phyloP scores from a whole-genome alignment of 2,797 vertebrate species.

The Hippocampus kuda region DNA sequence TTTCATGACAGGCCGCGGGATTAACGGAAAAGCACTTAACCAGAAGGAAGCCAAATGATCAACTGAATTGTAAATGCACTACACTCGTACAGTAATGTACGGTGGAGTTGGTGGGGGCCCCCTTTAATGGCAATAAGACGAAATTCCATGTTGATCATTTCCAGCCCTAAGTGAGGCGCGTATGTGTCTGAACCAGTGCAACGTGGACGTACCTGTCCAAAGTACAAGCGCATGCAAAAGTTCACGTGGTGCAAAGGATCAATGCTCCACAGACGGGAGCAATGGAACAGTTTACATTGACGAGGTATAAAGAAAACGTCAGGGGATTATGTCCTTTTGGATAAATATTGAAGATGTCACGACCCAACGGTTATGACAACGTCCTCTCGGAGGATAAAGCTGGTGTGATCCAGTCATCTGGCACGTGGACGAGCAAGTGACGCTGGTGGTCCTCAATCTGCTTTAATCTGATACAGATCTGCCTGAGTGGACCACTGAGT shows the following conservation, averaged over 20 bases:
- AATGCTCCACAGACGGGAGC: neutral
- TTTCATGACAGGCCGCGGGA: too few species aligned
- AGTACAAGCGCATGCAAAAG: neutral
- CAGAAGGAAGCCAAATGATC: too few species aligned
- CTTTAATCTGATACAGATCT: constrained; percentile 23
- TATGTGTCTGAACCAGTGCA: neutral
- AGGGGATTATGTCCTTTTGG: neutral
- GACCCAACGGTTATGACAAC: neutral
- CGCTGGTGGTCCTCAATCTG: constrained; percentile 18
- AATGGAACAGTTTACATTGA: neutral
- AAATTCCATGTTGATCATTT: neutral
- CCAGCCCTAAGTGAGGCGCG: neutral
- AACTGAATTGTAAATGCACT: too few species aligned
- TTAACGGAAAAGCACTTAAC: too few species aligned
- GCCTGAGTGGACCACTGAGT: neutral
- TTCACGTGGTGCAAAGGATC: neutral
- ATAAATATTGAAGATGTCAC: neutral
- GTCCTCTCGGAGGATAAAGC: constrained; percentile 11
- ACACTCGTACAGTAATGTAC: neutral
- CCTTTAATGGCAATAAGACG: neutral
- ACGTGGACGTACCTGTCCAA: neutral
- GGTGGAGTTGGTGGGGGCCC: neutral
- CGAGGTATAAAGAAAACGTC: neutral
- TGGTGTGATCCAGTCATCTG: constrained; percentile 16
- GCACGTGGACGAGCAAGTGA: neutral